Conservation (phyloP, 2,113 vertebrate genomes). For the Stigmatopora argus region DNA sequence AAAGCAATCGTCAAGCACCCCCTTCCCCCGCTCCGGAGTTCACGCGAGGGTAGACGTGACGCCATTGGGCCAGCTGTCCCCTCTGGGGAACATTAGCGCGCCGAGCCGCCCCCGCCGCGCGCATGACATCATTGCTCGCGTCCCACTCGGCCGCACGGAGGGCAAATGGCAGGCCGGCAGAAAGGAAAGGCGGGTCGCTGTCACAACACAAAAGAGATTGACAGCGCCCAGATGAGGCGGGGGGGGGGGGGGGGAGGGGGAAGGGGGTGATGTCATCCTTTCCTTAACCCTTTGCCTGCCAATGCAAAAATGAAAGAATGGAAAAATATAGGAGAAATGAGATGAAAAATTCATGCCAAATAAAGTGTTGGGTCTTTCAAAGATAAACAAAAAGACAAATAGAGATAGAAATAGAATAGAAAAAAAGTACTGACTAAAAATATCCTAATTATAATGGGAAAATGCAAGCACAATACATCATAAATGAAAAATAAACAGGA, state of each 20-base stretch:
- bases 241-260: background rate
- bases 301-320: no score
- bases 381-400: no score
- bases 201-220: slow-evolving; percentile 49
- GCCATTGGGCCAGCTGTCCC: slow-evolving; percentile 65
- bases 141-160: slow-evolving; percentile 63
- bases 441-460: no score
- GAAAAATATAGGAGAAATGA: no score
- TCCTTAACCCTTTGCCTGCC: background rate
- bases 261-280: slow-evolving; percentile 55
- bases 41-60: slow-evolving; percentile 65
- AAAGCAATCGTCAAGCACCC: no score
- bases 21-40: slow-evolving; percentile 35
- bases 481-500: no score
- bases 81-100: slow-evolving; percentile 63
- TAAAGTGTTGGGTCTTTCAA: no score
- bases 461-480: no score
- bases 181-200: slow-evolving; percentile 19
- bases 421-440: no score
- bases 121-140: slow-evolving; percentile 71
- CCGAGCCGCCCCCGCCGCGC: slow-evolving; percentile 51
- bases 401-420: no score
- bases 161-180: slow-evolving; percentile 40
- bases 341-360: no score
- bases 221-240: slow-evolving; percentile 40